Conservation (phyloP, 1,140 invertebrate genomes). For the Orchesella cincta region DNA sequence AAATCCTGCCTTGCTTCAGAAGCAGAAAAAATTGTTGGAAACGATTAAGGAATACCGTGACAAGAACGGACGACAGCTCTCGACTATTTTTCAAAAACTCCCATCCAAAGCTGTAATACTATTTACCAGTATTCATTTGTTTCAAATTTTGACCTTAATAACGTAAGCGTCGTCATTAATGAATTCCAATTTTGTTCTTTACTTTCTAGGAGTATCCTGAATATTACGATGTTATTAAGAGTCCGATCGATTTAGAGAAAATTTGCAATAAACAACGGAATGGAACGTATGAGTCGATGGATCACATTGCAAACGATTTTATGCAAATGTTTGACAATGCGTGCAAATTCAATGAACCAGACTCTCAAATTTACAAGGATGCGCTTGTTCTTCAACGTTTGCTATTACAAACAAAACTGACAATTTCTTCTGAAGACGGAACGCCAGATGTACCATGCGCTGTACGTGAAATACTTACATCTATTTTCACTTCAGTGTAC, state of each 20-base stretch:
- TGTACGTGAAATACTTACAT: conserved; percentile 87
- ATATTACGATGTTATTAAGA: conserved; percentile 97
- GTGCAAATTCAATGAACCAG: conserved; percentile 98
- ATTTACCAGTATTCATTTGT: not conserved
- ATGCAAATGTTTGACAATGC: conserved; percentile 99
- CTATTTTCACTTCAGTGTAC: conserved; percentile 89
- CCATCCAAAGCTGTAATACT: conserved; percentile 77
- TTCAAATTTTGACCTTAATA: not conserved
- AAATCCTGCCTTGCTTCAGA: conserved; percentile 61
- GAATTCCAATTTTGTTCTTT: conserved; percentile 31
- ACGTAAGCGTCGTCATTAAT: not conserved
- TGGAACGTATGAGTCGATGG: conserved; percentile 76
- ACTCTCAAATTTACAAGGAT: conserved; percentile 98
- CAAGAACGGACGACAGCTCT: conserved; percentile 80
- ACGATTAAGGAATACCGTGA: conserved; percentile 86
- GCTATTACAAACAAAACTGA: conserved; percentile 86
- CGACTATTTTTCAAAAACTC: conserved; percentile 90
- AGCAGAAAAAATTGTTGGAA: conserved; percentile 84
- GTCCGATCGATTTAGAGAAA: conserved; percentile 95
- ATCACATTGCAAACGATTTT: conserved; percentile 90
- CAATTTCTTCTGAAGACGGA: conserved; percentile 81
- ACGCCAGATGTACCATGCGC: conserved; percentile 84
- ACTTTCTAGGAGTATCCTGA: conserved; percentile 82
- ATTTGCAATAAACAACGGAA: conserved; percentile 86
- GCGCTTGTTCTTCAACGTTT: conserved; percentile 88